Conservation (phyloP, 2,797 vertebrate genomes). For the Zonotrichia albicollis region DNA sequence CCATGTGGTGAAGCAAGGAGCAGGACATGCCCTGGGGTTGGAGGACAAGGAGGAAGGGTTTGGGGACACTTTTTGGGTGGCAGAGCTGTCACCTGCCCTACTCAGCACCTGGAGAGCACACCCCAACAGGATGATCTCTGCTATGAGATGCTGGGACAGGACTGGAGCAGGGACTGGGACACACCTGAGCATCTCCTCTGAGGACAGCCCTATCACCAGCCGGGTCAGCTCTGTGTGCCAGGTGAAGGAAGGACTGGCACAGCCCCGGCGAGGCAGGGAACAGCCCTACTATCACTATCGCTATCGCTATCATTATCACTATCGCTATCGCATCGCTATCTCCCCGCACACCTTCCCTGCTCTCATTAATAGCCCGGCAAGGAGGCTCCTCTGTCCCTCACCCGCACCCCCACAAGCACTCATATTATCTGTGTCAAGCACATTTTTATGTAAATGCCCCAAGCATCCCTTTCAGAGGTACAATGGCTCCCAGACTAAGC, state of each 20-base stretch:
- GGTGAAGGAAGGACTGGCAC: not conserved
- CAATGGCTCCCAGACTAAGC: conserved; percentile 52
- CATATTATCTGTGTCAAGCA: conserved; percentile 64
- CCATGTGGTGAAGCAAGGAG: accelerated
- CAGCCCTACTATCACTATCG: not conserved
- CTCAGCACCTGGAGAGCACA: not conserved
- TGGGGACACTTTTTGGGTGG: not conserved
- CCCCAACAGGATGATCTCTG: accelerated
- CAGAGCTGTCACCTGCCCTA: not conserved
- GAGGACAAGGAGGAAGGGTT: not conserved
- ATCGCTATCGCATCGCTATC: not conserved
- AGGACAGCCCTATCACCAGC: accelerated
- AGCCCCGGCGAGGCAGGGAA: too few relatives aligned
- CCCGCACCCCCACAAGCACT: not conserved
- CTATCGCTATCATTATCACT: not conserved
- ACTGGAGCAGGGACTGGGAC: not conserved
- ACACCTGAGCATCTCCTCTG: not conserved
- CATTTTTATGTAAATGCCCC: conserved; percentile 69
- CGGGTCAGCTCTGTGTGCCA: not conserved
- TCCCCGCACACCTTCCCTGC: not conserved
- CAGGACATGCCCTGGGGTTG: not conserved
- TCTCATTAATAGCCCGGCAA: not conserved
- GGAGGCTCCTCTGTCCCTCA: conserved; percentile 10
- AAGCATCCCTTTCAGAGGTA: conserved; percentile 63
- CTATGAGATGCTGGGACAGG: not conserved